These are phyloP conservation scores for Myripristis murdjan DNA, from an alignment of 2,797 vertebrate species.

Conservation along the genomic window DNA sequence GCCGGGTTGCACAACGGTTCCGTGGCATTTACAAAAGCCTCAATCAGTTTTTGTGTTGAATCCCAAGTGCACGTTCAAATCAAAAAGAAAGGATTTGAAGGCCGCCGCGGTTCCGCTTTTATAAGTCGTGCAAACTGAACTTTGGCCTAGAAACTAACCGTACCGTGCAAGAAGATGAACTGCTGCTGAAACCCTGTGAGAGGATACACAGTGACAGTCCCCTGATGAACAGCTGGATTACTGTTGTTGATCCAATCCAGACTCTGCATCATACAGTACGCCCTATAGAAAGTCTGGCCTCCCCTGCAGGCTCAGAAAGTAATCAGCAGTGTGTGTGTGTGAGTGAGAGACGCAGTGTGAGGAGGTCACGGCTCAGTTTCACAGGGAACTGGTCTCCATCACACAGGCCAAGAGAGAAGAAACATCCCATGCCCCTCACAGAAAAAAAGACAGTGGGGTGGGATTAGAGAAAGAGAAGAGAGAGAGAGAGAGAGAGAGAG, in stretches of 20 bases:
- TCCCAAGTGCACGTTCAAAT: no score
- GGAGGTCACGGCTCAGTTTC: neutral
- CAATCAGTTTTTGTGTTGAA: no score
- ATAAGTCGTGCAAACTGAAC: no score
- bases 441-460: slow-evolving; percentile 10
- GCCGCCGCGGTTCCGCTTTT: no score
- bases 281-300: neutral
- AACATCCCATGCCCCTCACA: neutral
- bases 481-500: neutral
- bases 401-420: slow-evolving; percentile 1
- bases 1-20: no score
- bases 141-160: no score
- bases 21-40: no score
- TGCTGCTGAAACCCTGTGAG: no score
- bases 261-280: neutral
- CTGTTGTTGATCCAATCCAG: neutral
- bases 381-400: no score
- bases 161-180: no score
- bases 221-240: neutral
- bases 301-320: neutral
- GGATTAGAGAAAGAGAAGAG: slow-evolving; percentile 6
- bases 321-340: neutral
- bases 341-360: neutral
- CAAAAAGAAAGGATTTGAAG: no score
- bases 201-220: no score